Evolutionary conservation across 1,140 invertebrate genomes (phyloP).

Genomic region (Paraescarpia echinospica): DNA sequence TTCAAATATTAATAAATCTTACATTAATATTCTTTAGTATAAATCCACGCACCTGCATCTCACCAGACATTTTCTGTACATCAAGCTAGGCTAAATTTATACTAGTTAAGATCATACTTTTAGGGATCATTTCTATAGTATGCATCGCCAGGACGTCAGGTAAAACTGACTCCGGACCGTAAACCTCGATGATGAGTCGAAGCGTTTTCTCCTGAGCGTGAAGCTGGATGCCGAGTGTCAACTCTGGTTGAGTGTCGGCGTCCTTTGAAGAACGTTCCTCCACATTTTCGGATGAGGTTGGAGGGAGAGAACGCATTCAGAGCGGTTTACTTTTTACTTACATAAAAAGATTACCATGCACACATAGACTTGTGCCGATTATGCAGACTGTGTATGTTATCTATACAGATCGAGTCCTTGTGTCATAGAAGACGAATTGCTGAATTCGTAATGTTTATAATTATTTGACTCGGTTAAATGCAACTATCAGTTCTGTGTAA

Average conservation of each 20-base stretch:
- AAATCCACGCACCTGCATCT: neutral
- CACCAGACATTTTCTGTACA: neutral
- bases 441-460: no score
- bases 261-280: neutral
- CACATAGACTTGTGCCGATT: no score
- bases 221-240: neutral
- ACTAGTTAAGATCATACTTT: neutral
- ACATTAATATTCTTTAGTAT: neutral
- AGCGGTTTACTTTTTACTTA: no score
- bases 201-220: neutral
- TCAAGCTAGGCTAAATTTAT: neutral
- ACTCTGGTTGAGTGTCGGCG: neutral
- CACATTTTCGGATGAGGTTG: neutral
- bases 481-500: no score
- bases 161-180: constrained; percentile 3
- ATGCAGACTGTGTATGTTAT: no score
- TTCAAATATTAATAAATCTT: neutral
- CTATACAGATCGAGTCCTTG: no score
- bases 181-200: neutral
- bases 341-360: no score
- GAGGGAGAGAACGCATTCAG: constrained; percentile 3
- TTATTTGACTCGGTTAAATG: no score
- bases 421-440: no score
- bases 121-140: constrained; percentile 6
- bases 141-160: constrained; percentile 2